phyloP scores from a whole-genome alignment of 2,797 vertebrate genomes.

The Thamnophis elegans region DNA sequence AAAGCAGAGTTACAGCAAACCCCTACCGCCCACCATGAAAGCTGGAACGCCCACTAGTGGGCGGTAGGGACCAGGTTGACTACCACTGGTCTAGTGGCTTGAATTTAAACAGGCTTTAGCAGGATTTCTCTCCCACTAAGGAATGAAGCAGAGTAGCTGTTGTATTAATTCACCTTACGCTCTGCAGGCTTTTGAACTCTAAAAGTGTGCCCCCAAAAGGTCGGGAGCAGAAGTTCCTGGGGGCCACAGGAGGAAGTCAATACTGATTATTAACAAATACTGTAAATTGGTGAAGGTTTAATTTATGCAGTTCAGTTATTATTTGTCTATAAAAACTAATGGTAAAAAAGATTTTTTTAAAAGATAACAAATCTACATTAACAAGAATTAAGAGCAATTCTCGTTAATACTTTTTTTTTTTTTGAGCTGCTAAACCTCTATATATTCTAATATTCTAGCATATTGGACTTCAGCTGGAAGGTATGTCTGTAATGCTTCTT shows the following conservation, averaged over 20 bases:
- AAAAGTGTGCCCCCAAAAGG: not conserved
- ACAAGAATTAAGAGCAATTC: slow-evolving; percentile 40
- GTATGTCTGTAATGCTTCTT: not conserved
- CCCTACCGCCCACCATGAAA: no score
- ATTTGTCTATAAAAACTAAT: not conserved
- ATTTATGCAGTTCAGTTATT: not conserved
- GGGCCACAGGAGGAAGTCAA: not conserved
- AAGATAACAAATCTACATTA: not conserved
- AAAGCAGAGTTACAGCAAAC: no score
- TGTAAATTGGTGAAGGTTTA: not conserved
- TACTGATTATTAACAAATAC: not conserved
- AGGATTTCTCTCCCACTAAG: not conserved
- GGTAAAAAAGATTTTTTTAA: not conserved
- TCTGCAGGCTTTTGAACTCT: not conserved
- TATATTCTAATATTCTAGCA: not conserved
- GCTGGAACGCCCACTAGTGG: no score
- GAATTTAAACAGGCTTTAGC: not conserved
- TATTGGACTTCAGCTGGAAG: not conserved
- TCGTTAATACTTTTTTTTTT: slow-evolving; percentile 16
- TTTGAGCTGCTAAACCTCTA: slow-evolving; percentile 45
- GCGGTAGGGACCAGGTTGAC: no score
- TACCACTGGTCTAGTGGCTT: not conserved
- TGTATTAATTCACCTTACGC: not conserved
- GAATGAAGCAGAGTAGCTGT: not conserved
- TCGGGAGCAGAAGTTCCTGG: not conserved